Conservation (phyloP, 2,113 vertebrate species). For the Pogona vitticeps region DNA sequence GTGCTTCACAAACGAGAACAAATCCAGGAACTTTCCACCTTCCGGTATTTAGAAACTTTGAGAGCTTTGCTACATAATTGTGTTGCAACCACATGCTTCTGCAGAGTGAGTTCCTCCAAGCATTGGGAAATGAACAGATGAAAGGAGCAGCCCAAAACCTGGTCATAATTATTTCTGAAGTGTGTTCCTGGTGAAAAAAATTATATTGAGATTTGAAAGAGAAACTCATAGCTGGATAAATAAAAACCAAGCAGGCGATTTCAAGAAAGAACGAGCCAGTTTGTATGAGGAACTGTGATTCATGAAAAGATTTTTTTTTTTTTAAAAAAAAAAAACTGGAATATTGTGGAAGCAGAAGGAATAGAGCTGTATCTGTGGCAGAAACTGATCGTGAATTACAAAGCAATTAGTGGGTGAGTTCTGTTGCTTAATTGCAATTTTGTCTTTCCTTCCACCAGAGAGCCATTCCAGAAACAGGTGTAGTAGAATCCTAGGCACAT, state of each 20-base stretch:
- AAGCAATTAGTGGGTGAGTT: slow-evolving; percentile 33
- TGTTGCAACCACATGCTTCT: neutral
- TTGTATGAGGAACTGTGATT: fast-evolving
- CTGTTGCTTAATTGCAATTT: neutral
- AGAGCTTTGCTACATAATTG: neutral
- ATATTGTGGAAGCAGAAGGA: slow-evolving; percentile 31
- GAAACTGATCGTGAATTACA: fast-evolving
- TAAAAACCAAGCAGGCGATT: neutral
- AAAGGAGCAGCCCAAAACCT: fast-evolving
- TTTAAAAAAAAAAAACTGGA: no score
- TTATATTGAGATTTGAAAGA: fast-evolving
- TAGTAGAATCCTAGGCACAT: neutral
- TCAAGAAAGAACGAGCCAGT: fast-evolving
- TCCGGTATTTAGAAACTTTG: neutral
- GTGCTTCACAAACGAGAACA: neutral
- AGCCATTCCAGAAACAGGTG: neutral
- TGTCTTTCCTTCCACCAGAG: neutral
- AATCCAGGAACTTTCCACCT: no score
- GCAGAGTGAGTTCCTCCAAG: fast-evolving
- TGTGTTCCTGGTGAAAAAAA: neutral
- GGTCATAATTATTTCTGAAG: no score
- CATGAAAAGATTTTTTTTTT: neutral
- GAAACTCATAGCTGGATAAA: neutral
- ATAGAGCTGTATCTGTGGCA: neutral
- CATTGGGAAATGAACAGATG: neutral